Conservation (phyloP, 2,113 vertebrate genomes). For the Embiotoca jacksoni region DNA sequence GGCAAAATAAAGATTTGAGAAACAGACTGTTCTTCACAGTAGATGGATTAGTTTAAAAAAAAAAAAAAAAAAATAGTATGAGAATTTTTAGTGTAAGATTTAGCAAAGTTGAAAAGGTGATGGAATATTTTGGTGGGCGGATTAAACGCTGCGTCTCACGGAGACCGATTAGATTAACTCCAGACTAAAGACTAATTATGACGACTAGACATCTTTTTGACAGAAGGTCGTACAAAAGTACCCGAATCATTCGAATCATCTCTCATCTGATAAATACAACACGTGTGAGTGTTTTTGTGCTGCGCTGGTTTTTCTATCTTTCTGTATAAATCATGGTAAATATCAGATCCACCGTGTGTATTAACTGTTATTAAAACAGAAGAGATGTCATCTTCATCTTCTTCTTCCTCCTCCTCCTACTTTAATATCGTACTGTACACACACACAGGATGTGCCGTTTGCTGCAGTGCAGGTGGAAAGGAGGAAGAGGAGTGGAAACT, state of each 20-base stretch:
- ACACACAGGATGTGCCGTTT: slow-evolving; percentile 35
- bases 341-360: not conserved
- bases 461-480: slow-evolving; percentile 62
- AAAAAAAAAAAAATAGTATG: too few species aligned
- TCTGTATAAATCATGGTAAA: not conserved
- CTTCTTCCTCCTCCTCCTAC: slow-evolving; percentile 14
- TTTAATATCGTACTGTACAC: slow-evolving; percentile 26
- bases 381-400: not conserved
- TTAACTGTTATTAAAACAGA: not conserved
- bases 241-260: too few species aligned
- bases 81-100: too few species aligned
- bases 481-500: slow-evolving; percentile 17
- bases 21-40: not conserved
- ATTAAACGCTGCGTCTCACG: too few species aligned
- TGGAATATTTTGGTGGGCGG: too few species aligned
- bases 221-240: too few species aligned
- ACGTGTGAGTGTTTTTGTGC: not conserved
- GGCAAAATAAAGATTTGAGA: not conserved
- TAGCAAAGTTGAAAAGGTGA: too few species aligned
- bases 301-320: not conserved
- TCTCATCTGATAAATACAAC: too few species aligned
- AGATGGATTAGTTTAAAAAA: not conserved
- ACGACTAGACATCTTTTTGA: too few species aligned
- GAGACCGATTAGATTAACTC: too few species aligned
- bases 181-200: too few species aligned